phyloP scores from a whole-genome alignment of 2,888 invertebrate genomes.

The Clanis bilineata region DNA sequence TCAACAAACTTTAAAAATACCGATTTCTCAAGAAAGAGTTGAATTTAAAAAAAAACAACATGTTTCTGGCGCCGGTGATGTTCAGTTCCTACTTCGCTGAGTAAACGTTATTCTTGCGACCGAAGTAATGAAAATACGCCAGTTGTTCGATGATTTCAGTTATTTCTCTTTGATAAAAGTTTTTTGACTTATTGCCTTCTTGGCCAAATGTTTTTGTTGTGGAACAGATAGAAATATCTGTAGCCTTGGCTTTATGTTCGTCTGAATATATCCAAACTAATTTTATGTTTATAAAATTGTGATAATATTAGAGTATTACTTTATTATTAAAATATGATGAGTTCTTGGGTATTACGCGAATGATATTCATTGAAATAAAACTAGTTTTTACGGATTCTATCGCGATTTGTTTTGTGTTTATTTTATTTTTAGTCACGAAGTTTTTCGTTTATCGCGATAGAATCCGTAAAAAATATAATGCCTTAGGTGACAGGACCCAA shows the following conservation, averaged over 20 bases:
- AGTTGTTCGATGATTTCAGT: slow-evolving; percentile 13
- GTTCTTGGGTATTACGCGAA: no score
- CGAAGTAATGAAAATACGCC: slow-evolving; percentile 13
- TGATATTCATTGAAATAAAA: no score
- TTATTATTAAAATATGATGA: no score
- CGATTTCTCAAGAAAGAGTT: not conserved
- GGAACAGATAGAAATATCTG: not conserved
- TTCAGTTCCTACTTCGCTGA: not conserved
- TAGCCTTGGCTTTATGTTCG: not conserved
- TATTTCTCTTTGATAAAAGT: slow-evolving; percentile 13
- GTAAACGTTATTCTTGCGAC: not conserved
- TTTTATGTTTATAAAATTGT: not conserved
- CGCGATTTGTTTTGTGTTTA: no score
- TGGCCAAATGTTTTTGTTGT: not conserved
- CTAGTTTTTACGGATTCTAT: no score
- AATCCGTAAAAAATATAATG: no score
- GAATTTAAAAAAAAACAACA: not conserved
- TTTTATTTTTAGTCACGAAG: no score
- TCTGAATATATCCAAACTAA: not conserved
- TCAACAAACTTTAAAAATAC: no score
- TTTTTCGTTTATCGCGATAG: no score
- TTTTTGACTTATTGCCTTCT: not conserved
- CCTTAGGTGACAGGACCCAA: no score
- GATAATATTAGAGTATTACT: not conserved
- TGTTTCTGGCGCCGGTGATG: not conserved